phyloP scores from a whole-genome alignment of 1,140 invertebrate species.

The Rhyacophila brunnea region DNA sequence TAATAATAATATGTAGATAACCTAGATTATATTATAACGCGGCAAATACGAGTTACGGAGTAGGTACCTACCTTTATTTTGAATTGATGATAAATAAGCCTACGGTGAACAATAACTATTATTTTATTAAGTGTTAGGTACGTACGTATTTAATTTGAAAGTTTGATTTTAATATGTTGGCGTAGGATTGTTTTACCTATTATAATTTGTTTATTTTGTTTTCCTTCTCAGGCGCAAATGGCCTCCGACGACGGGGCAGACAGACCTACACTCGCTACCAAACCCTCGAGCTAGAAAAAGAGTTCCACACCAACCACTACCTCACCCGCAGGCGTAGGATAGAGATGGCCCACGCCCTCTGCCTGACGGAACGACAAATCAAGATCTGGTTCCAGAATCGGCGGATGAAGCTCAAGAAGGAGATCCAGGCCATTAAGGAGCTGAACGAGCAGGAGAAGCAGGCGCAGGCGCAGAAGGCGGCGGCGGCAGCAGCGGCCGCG shows the following conservation, averaged over 20 bases:
- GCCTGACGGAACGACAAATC: slow-evolving; percentile 96
- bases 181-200: too few species aligned
- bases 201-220: slow-evolving; percentile 1
- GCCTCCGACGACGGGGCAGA: slow-evolving; percentile 85
- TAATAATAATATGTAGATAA: too few species aligned
- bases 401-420: slow-evolving; percentile 98
- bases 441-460: slow-evolving; percentile 96
- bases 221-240: slow-evolving; percentile 81
- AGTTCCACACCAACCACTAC: slow-evolving; percentile 99
- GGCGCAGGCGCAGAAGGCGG: slow-evolving; percentile 86
- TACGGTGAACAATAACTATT: too few species aligned
- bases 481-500: slow-evolving; percentile 71
- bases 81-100: too few species aligned
- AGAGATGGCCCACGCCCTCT: slow-evolving; percentile 97
- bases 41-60: too few species aligned
- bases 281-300: slow-evolving; percentile 96
- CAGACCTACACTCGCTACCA: slow-evolving; percentile 99
- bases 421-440: slow-evolving; percentile 97
- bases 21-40: too few species aligned
- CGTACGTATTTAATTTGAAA: too few species aligned
- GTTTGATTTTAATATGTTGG: too few species aligned
- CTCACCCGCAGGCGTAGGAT: slow-evolving; percentile 96
- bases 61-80: too few species aligned
- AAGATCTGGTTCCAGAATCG: slow-evolving; percentile 99
- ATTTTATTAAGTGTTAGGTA: too few species aligned